phyloP scores from a whole-genome alignment of 2,888 invertebrate genomes.

The Latrodectus elegans region DNA sequence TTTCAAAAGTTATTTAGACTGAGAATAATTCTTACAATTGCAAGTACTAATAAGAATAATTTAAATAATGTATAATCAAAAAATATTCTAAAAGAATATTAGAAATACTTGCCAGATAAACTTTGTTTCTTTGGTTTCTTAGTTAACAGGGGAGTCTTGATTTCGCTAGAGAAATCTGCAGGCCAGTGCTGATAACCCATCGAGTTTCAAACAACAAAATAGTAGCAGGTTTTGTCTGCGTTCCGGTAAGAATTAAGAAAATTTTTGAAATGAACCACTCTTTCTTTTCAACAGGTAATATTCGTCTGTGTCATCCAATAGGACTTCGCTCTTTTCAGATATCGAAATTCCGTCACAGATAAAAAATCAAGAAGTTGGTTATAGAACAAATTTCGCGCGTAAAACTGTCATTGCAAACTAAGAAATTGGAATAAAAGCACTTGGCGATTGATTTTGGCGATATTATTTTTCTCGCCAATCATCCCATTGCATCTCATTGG shows the following conservation, averaged over 20 bases:
- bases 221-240: slow-evolving; percentile 18
- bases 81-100: background rate
- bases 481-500: too few relatives aligned
- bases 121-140: slow-evolving; percentile 32
- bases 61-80: too few relatives aligned
- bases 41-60: too few relatives aligned
- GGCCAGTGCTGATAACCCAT: slow-evolving; percentile 68
- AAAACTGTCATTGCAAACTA: too few relatives aligned
- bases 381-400: too few relatives aligned
- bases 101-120: slow-evolving; percentile 44
- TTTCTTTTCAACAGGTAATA: slow-evolving; percentile 20
- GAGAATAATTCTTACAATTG: too few relatives aligned
- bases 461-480: too few relatives aligned
- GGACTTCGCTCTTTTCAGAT: background rate
- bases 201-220: slow-evolving; percentile 54
- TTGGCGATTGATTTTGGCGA: too few relatives aligned
- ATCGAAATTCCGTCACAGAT: slow-evolving; percentile 20
- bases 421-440: too few relatives aligned
- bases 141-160: slow-evolving; percentile 53
- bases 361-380: slow-evolving; percentile 26
- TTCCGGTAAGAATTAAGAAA: slow-evolving; percentile 10
- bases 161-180: slow-evolving; percentile 49
- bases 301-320: background rate
- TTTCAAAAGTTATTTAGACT: too few relatives aligned
- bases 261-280: slow-evolving; percentile 36